Evolutionary conservation across 2,797 vertebrate species (phyloP).

Genomic region (Falco peregrinus): DNA sequence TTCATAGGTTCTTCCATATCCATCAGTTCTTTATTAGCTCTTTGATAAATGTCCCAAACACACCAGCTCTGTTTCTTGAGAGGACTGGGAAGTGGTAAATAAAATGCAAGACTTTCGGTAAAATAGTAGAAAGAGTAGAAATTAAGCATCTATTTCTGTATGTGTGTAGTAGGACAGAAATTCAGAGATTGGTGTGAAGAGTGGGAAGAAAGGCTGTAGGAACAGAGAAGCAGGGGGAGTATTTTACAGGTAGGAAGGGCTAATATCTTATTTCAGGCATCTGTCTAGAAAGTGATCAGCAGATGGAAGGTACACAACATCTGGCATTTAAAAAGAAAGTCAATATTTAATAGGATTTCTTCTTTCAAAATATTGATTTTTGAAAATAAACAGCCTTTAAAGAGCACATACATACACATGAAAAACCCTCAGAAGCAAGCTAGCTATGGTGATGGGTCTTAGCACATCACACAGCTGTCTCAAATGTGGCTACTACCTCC

Average conservation of each 20-base stretch:
- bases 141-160: not conserved
- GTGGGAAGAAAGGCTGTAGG: not conserved
- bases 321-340: constrained; percentile 62
- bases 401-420: not conserved
- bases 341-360: constrained; percentile 60
- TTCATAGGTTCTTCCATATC: not conserved
- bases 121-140: not conserved
- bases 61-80: not conserved
- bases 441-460: not conserved
- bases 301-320: constrained; percentile 48
- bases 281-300: constrained; percentile 25
- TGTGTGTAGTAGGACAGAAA: not conserved
- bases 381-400: constrained; percentile 26
- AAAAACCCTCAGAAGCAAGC: not conserved
- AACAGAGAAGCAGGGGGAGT: not conserved
- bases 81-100: not conserved
- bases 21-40: not conserved
- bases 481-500: not conserved
- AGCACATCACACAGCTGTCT: not conserved
- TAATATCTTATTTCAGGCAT: constrained; percentile 23
- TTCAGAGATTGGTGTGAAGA: not conserved
- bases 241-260: not conserved
- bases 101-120: not conserved
- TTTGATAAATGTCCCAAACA: not conserved
- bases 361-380: constrained; percentile 66